Base-by-base conservation (phyloP, 2,113 vertebrate genomes). In the Vulpes ferrilata region DNA sequence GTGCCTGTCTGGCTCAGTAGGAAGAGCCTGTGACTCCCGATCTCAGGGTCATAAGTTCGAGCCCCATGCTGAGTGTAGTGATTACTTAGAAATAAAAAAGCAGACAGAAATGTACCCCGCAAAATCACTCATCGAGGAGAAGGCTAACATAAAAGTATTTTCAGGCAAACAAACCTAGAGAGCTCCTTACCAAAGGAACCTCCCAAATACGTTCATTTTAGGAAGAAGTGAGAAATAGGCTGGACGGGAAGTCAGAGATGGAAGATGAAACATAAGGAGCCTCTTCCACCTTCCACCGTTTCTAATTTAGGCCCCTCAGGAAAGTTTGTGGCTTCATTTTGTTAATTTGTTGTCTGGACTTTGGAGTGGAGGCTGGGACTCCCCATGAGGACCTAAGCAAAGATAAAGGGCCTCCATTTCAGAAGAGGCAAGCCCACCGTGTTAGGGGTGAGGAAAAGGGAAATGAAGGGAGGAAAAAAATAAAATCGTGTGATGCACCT, bases 401-500 rank as follows among this genome's bases (percentile, higher is more conserved):
- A 7, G n/a, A 25, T 30, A 23, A 38, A 27, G 27, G 3, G 25
- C 7, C 7, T 71, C 30, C 20, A 43, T 76, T 88, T 48, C 15
- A 27, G 53, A 79, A 62, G 48, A 35, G 35, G 4, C n/a, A 51
- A 55, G 59, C 51, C 79, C n/a, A 22, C 3, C 6, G 48, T n/a
- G 48, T 48, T n/a, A 23, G 35, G 16, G 51, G 19, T 25, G 48
- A 76, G 23, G 69, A 74, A 79, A 90, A n/a, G 55, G 55, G 38
- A 67, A 43, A 84, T 0, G 1, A 38, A 51, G 30, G 3, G 19
- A 94, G 38, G 19, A 35, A 43, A 12, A 51, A 83, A 8, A 25
- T 1, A 43, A 10, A 43, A 32, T 3, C 5, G 0, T 4, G 16
- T 7, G 11, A 67, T 7, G 17, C 16, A 1, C 13, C 9, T 9